These are phyloP conservation scores for Tetrapedia diversipes DNA, from an alignment of 2,888 invertebrate genomes.

Conservation along the genomic window DNA sequence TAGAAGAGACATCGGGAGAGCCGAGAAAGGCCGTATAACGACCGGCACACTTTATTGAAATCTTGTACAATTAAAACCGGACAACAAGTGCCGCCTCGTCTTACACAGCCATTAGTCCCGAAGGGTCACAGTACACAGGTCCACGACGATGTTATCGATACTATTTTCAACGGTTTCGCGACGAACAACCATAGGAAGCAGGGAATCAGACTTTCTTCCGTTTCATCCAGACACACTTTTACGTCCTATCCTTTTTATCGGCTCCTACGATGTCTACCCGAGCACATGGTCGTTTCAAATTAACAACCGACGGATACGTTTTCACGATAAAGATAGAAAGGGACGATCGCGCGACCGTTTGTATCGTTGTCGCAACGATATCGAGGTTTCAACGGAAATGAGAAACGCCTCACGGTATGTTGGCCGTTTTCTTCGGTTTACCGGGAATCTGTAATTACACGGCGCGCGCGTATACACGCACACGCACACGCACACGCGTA, in stretches of 20 bases:
- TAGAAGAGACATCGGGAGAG: slow-evolving; percentile 46
- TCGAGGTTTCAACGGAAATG: slow-evolving; percentile 60
- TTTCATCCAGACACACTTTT: too few relatives aligned
- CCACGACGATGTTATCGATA: too few relatives aligned
- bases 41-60: slow-evolving; percentile 47
- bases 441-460: slow-evolving; percentile 65
- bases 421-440: slow-evolving; percentile 61
- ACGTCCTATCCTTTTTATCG: too few relatives aligned
- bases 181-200: neutral
- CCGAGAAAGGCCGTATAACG: slow-evolving; percentile 40
- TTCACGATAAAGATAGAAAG: neutral
- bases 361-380: slow-evolving; percentile 32
- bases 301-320: neutral
- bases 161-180: neutral
- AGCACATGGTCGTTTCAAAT: neutral
- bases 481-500: too few relatives aligned
- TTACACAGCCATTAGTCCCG: neutral
- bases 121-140: neutral
- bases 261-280: too few relatives aligned
- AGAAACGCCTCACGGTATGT: slow-evolving; percentile 55
- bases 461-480: too few relatives aligned
- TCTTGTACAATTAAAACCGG: slow-evolving; percentile 39
- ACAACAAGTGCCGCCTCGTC: neutral
- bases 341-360: slow-evolving; percentile 21
- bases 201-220: too few relatives aligned